These are phyloP conservation scores for Austrolebias charrua DNA, from an alignment of 2,797 vertebrate species.

Conservation along the genomic window DNA sequence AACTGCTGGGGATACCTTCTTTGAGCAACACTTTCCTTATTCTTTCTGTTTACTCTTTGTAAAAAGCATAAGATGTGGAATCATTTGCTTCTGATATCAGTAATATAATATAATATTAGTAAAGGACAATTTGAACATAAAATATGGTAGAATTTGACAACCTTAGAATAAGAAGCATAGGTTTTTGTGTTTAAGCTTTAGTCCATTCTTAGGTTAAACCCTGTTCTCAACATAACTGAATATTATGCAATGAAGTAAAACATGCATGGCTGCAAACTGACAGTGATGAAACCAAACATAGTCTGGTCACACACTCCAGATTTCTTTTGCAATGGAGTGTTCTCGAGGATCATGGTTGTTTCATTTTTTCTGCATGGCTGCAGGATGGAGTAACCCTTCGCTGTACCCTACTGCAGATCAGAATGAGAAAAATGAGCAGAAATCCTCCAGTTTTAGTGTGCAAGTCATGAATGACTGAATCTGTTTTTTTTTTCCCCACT, in stretches of 20 bases:
- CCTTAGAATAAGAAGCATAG: conserved; percentile 1
- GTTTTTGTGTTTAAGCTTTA: conserved; percentile 36
- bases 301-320: conserved; percentile 36
- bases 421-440: conserved; percentile 15
- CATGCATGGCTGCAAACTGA: conserved; percentile 48
- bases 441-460: conserved; percentile 9
- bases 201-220: conserved; percentile 55
- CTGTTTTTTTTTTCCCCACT: conserved; percentile 4
- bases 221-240: conserved; percentile 48
- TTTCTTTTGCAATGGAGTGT: conserved; percentile 46
- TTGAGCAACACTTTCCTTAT: too few species aligned
- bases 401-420: conserved; percentile 36
- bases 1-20: too few species aligned
- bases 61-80: background rate
- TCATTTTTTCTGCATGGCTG: conserved; percentile 20
- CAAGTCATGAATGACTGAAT: conserved; percentile 8
- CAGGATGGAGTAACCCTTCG: conserved; percentile 12
- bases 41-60: too few species aligned
- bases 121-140: background rate
- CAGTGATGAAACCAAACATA: conserved; percentile 61
- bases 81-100: background rate
- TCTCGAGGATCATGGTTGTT: conserved; percentile 40
- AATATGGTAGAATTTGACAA: conserved; percentile 5
- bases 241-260: conserved; percentile 57
- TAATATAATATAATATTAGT: background rate